phyloP scores from a whole-genome alignment of 2,888 invertebrate species.

The Argyresthia albistria region DNA sequence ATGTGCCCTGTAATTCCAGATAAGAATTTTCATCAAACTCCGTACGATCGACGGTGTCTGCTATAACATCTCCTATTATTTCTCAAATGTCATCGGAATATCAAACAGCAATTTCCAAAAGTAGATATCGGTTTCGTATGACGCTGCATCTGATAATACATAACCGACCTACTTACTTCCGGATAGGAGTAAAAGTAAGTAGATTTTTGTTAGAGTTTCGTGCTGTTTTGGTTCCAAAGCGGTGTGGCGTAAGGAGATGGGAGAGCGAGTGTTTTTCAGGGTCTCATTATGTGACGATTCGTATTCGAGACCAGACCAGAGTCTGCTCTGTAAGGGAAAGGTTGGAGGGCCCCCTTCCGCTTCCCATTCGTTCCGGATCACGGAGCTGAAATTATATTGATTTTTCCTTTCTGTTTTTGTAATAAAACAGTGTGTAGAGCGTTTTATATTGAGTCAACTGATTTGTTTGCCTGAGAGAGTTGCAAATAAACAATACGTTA shows the following conservation, averaged over 20 bases:
- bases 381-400: slow-evolving; percentile 13
- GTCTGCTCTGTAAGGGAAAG: neutral
- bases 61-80: slow-evolving; percentile 49
- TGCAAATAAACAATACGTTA: too few species aligned
- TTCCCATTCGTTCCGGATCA: slow-evolving; percentile 15
- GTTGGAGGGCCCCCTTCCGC: slow-evolving; percentile 6
- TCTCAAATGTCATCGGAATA: slow-evolving; percentile 59
- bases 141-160: slow-evolving; percentile 9
- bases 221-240: slow-evolving; percentile 28
- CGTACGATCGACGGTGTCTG: slow-evolving; percentile 32
- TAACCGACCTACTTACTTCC: slow-evolving; percentile 21
- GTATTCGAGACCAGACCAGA: slow-evolving; percentile 35
- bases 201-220: slow-evolving; percentile 19
- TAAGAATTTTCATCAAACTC: slow-evolving; percentile 39
- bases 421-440: too few species aligned
- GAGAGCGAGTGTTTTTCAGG: slow-evolving; percentile 62
- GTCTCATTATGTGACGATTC: slow-evolving; percentile 60
- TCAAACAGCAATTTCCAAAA: slow-evolving; percentile 44
- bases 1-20: neutral
- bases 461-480: neutral
- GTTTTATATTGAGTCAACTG: slow-evolving; percentile 9
- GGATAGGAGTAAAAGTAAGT: slow-evolving; percentile 30
- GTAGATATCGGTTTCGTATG: slow-evolving; percentile 18
- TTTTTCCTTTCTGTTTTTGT: slow-evolving; percentile 13
- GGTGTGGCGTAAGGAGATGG: slow-evolving; percentile 34